A percentile compares a stretch with the other conserved stretches of the same genome.
Conservation (phyloP, 64 coral and sea anemone genomes). For the Astreopora myriophthalma region DNA sequence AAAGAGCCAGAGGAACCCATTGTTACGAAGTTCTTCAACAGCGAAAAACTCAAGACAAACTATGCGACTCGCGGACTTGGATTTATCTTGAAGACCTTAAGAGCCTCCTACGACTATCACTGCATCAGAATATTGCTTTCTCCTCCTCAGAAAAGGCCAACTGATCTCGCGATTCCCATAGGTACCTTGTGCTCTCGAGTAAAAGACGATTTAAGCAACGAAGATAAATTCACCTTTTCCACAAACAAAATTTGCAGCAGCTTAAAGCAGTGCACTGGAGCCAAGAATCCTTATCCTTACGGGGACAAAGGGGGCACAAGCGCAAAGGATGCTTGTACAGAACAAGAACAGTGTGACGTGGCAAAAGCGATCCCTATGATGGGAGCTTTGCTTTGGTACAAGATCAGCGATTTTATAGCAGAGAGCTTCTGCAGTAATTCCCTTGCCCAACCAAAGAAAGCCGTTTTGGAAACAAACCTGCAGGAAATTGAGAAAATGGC, state of each 20-base stretch:
- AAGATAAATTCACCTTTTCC: not conserved
- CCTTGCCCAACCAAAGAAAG: not conserved
- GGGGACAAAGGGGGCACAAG: slow-evolving; percentile 18
- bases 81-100: slow-evolving; percentile 8
- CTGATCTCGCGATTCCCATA: not conserved
- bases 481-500: slow-evolving; percentile 13
- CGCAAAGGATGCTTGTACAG: not conserved
- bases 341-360: not conserved
- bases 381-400: slow-evolving; percentile 45
- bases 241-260: slow-evolving; percentile 4
- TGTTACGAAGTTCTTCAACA: slow-evolving; percentile 17
- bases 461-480: not conserved
- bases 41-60: not conserved
- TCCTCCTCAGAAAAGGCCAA: not conserved
- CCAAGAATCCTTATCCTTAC: not conserved
- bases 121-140: not conserved
- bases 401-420: slow-evolving; percentile 24
- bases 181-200: slow-evolving; percentile 18
- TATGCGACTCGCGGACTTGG: not conserved
- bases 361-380: slow-evolving; percentile 10
- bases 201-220: not conserved
- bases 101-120: slow-evolving; percentile 2
- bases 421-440: slow-evolving; percentile 27
- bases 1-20: not conserved
- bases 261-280: slow-evolving; percentile 4